Evolutionary conservation across 2,797 vertebrate species (phyloP), one percentile per base, ranked within the genome.

Genomic region (Sternarchorhynchus goeldii): DNA sequence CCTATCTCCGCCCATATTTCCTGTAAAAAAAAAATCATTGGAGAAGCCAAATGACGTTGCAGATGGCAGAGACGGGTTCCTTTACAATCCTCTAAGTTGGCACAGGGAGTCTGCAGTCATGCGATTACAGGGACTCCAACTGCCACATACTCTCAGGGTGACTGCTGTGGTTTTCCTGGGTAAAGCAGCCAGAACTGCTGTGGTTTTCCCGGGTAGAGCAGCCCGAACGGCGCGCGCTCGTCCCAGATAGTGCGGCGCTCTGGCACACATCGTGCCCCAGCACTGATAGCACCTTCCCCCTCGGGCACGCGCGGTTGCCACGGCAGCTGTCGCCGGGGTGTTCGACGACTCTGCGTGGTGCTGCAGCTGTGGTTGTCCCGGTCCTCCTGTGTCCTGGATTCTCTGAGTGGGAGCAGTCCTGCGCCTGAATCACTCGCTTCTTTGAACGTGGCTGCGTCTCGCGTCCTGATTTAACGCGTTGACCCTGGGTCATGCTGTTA

Each of bases 301-400:
- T 74, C 50, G 57, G 81, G 82, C 77, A 85, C 86, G 77, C 20
- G 60, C 90, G 90, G 90, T 93, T 92, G 90, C 39, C 75, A 63
- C 25, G 62, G 86, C 89, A 87, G 88, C 89, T 88, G 90, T 86
- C 88, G 82, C 36, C 41, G 87, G 36, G 57, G 31, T 12, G 88
- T 89, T 85, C 58, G 74, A 85, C 86, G 68, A 25, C 25, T 25
- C 81, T 56, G 85, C 75, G 71, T 87, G 86, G 85, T 82, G 87
- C 83, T 87, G 88, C 92, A 91, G 91, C 91, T 92, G 91, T 87
- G 86, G 83, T 90, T 84, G 88, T 92, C 89, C 89, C 84, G 82
- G 87, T 82, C 87, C 90, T 90, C 84, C 85, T 88, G 81, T 77
- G 39, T 81, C 86, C 83, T 77, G 86, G 88, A 90, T 90, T 90